These are phyloP conservation scores for Bursaphelenchus mucronatus DNA, from an alignment of 1,140 invertebrate species.

Conservation along the genomic window DNA sequence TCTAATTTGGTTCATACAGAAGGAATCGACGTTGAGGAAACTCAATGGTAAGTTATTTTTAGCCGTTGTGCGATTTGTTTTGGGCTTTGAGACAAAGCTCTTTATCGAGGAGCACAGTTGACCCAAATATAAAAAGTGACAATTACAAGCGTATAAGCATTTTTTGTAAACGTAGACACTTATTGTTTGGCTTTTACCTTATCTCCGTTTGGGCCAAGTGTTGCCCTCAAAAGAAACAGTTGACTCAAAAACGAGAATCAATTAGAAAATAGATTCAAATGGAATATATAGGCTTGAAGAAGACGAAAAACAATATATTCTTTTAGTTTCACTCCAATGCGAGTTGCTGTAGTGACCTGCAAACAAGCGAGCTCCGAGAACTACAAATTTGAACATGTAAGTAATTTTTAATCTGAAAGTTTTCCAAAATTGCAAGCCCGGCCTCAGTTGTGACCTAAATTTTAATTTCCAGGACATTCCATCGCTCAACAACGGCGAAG, in stretches of 20 bases:
- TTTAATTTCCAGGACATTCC: constrained; percentile 20
- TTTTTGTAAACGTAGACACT: background rate
- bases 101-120: no score
- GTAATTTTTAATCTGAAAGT: background rate
- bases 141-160: constrained; percentile 5
- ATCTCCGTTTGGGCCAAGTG: constrained; percentile 1
- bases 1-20: constrained; percentile 45
- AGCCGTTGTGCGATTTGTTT: background rate
- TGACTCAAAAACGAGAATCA: constrained; percentile 3
- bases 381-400: background rate
- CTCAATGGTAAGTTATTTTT: constrained; percentile 35
- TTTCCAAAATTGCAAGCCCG: constrained; percentile 1
- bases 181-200: no score
- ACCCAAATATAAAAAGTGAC: background rate
- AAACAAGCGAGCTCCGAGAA: constrained; percentile 23
- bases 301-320: background rate
- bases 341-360: constrained; percentile 48
- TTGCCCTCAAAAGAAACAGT: background rate
- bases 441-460: constrained; percentile 1
- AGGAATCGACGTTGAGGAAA: constrained; percentile 33
- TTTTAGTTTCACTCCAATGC: constrained; percentile 46
- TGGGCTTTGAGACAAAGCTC: no score
- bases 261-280: no score
- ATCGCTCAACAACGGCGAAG: constrained; percentile 14
- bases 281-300: background rate